Conservation (phyloP, 1,140 invertebrate genomes). For the Aradophagus sp. region DNA sequence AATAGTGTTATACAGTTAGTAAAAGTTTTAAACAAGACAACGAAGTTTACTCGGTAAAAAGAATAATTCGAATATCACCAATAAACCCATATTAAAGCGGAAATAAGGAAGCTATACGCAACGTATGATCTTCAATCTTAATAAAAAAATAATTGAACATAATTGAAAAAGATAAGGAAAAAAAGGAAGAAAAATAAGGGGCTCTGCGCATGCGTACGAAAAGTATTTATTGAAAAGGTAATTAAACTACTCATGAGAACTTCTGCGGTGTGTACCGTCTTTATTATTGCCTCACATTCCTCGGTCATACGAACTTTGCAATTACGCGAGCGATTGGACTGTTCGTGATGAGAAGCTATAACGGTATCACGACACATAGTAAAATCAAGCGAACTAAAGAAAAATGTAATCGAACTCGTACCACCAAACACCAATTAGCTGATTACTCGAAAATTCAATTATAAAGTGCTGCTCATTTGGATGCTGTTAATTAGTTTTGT, state of each 20-base stretch:
- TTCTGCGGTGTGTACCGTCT: constrained; percentile 44
- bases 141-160: no score
- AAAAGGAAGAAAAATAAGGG: constrained; percentile 11
- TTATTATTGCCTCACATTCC: constrained; percentile 59
- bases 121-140: no score
- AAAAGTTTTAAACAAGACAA: no score
- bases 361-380: constrained; percentile 32
- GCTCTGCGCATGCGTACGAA: constrained; percentile 12
- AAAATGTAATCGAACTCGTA: constrained; percentile 41
- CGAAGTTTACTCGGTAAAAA: no score
- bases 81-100: no score
- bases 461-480: constrained; percentile 24
- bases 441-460: constrained; percentile 31
- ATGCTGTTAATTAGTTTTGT: constrained; percentile 28
- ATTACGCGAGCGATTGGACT: constrained; percentile 67
- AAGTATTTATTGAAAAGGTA: constrained; percentile 60
- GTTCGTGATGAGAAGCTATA: constrained; percentile 51
- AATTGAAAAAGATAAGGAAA: constrained; percentile 47
- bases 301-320: constrained; percentile 59
- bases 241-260: constrained; percentile 59
- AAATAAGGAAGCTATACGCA: no score
- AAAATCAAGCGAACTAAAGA: constrained; percentile 33
- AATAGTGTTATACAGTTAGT: no score
- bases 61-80: no score
- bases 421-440: constrained; percentile 28